Base-by-base conservation (phyloP, 2,888 invertebrate species). In the Tenthredo scrophulariae region DNA sequence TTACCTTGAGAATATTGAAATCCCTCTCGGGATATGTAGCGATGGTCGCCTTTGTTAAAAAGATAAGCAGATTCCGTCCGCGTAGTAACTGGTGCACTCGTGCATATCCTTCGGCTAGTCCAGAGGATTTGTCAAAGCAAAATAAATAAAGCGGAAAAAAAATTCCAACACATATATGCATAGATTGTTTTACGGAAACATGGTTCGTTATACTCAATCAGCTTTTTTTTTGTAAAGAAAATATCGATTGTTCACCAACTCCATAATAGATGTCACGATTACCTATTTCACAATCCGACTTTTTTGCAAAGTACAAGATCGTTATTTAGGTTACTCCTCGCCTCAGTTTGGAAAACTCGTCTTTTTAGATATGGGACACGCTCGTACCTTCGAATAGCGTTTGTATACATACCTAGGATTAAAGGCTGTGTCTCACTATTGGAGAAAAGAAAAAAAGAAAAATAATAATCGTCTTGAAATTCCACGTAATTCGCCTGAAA, bases 71-170 rank as follows among this genome's bases (percentile, higher is more conserved):
- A 80, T 80, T 58, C 80, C 37, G 80, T 80, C 62, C 62, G 54
- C 58, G 40, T 58, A 58, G 13, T 10, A 46, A 15, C n/a, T 62
- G 80, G 26, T 80, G 58, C 79, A 33, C 26, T 62, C 58, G 62
- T 15, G 40, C 40, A 26, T 80, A 62, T 37, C 62, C 40, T 6
- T 33, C 33, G 18, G 22, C 88, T 88, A 89, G 89, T 90, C 88
- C 89, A 87, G 88, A 89, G 90, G 90, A 90, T 91, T 90, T 91
- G 89, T 90, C 91, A 91, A 91, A 90, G 90, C 92, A 92, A 92
- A 93, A 74, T 75, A 85, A 62, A 85, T 75, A 84, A 80, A 85
- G 80, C 70, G 54, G n/a, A 18, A 54, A 33, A 54, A 15, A 29
- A 5, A 54, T 77, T 50, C n/a, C 9, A 29, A 33, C 37, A n/a